phyloP scores from a whole-genome alignment of 2,113 vertebrate genomes.

The Gymnocephalus cernua region DNA sequence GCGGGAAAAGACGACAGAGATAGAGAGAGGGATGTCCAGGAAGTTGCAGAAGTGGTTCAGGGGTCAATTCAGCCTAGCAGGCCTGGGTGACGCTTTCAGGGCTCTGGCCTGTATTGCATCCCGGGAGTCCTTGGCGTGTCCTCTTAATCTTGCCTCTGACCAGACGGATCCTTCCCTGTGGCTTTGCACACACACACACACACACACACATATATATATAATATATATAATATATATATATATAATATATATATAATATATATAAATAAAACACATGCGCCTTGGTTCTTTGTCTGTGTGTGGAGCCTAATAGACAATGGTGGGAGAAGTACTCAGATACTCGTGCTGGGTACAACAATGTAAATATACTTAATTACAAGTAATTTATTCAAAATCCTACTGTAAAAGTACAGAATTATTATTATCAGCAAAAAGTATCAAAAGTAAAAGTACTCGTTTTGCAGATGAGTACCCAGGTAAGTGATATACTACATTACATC shows the following conservation, averaged over 20 bases:
- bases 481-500: neutral
- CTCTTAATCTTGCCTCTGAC: conserved; percentile 75
- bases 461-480: neutral
- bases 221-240: conserved; percentile 2
- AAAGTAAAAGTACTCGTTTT: neutral
- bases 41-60: conserved; percentile 63
- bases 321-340: neutral
- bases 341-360: neutral
- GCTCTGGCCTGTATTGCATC: conserved; percentile 66
- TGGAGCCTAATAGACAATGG: conserved; percentile 1
- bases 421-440: neutral
- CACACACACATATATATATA: conserved; percentile 21
- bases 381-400: neutral
- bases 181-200: conserved; percentile 45
- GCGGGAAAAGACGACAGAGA: conserved; percentile 55
- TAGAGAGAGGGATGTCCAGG: conserved; percentile 52
- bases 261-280: conserved; percentile 47
- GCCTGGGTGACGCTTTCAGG: conserved; percentile 60
- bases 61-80: conserved; percentile 76
- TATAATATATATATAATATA: conserved; percentile 2
- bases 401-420: neutral
- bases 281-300: conserved; percentile 52
- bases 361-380: neutral
- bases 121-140: conserved; percentile 78
- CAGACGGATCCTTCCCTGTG: conserved; percentile 65